These are phyloP conservation scores for Muscicapa comitata DNA, from an alignment of 2,797 vertebrate species.

Conservation along the genomic window DNA sequence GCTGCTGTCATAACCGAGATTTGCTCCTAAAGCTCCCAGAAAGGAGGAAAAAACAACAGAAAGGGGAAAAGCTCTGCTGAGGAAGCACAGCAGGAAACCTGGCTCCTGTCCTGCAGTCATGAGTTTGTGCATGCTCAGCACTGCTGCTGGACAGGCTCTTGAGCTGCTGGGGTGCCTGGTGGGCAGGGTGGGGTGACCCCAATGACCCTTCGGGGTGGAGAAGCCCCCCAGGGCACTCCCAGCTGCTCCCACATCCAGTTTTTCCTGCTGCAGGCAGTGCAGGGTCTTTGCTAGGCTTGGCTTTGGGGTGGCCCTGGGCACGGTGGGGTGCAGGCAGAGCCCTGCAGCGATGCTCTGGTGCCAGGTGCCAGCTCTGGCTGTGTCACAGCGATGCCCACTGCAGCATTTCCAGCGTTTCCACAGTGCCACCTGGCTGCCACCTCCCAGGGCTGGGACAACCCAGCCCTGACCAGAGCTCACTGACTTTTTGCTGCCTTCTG, in stretches of 20 bases:
- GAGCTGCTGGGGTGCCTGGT: fast-evolving
- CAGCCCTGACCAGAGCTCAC: fast-evolving
- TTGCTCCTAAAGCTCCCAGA: neutral
- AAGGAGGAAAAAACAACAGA: neutral
- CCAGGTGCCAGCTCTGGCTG: neutral
- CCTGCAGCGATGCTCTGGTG: neutral
- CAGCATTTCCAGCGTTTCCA: constrained; percentile 42
- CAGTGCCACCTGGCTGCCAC: constrained; percentile 68
- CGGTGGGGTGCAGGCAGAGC: neutral
- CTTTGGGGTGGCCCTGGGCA: neutral
- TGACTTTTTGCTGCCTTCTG: fast-evolving
- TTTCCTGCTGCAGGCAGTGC: fast-evolving
- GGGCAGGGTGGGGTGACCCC: neutral
- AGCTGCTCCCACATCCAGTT: fast-evolving
- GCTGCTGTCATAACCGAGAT: fast-evolving
- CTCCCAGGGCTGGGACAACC: neutral
- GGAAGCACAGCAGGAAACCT: neutral
- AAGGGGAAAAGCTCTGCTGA: neutral
- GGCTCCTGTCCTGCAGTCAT: neutral
- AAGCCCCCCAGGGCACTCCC: fast-evolving
- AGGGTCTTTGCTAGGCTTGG: too few relatives aligned
- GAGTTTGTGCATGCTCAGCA: neutral
- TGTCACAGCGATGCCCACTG: neutral
- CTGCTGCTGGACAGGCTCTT: neutral
- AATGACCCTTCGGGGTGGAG: neutral